phyloP scores from a whole-genome alignment of 2,888 invertebrate genomes.

The Argyresthia albistria region DNA sequence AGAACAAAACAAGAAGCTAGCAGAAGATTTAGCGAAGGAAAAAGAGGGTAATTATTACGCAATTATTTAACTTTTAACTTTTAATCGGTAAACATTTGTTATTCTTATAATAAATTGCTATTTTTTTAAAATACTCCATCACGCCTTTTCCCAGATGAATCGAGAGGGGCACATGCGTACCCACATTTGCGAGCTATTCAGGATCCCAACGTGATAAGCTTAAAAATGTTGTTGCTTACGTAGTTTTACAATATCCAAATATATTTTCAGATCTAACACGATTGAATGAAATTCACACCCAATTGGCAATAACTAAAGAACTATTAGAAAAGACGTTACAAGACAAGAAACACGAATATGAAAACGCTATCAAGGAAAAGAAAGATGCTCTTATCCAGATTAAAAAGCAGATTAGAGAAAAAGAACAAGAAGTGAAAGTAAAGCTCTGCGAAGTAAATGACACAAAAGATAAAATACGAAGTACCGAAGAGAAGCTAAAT shows the following conservation, averaged over 20 bases:
- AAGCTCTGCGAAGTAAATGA: not conserved
- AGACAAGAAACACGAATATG: not conserved
- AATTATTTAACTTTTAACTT: not conserved
- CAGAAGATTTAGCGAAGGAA: slow-evolving; percentile 15
- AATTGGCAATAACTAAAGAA: not conserved
- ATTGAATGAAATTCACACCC: not conserved
- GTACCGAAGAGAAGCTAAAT: slow-evolving; percentile 16
- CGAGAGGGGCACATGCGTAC: no score
- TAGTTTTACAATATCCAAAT: not conserved
- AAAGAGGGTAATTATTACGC: slow-evolving; percentile 23
- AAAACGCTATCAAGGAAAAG: not conserved
- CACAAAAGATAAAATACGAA: not conserved
- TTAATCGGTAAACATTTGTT: not conserved
- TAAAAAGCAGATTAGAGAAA: not conserved
- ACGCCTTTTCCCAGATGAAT: no score
- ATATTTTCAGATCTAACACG: not conserved
- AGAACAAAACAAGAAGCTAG: not conserved
- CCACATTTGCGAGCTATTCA: no score
- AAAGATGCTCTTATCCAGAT: not conserved
- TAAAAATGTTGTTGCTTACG: no score
- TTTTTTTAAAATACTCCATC: no score
- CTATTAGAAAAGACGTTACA: not conserved
- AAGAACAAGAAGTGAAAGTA: slow-evolving; percentile 11
- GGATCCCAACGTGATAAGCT: no score
- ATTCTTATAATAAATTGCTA: no score